phyloP scores from a whole-genome alignment of 2,113 vertebrate genomes.

The Columbina picui region DNA sequence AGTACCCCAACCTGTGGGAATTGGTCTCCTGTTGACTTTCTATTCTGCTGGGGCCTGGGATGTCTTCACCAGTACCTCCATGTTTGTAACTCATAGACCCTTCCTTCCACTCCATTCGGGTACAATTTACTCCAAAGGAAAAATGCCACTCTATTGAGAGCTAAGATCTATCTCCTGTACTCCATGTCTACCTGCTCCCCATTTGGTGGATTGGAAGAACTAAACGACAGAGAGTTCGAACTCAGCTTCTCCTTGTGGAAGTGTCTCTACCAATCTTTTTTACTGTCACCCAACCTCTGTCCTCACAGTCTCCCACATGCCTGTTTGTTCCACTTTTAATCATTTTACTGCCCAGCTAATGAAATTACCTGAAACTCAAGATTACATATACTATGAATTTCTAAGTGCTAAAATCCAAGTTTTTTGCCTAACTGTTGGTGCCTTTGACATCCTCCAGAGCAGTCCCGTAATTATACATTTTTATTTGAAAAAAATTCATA shows the following conservation, averaged over 20 bases:
- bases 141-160: neutral
- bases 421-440: neutral
- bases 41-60: neutral
- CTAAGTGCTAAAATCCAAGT: neutral
- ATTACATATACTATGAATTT: neutral
- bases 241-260: neutral
- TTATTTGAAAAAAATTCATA: neutral
- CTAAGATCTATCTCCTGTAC: neutral
- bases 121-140: neutral
- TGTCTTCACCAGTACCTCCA: neutral
- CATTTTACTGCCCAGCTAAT: neutral
- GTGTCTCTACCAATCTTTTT: neutral
- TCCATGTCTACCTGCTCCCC: neutral
- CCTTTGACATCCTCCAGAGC: neutral
- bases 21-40: neutral
- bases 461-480: constrained; percentile 33
- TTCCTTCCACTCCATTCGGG: neutral
- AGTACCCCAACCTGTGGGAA: accelerated
- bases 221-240: neutral
- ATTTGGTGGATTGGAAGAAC: neutral
- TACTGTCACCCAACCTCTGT: neutral
- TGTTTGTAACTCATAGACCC: neutral
- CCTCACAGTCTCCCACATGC: neutral
- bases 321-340: neutral
- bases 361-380: neutral